Evolutionary conservation across 2,888 invertebrate genomes (phyloP).

Genomic region (Malacosoma neustria): DNA sequence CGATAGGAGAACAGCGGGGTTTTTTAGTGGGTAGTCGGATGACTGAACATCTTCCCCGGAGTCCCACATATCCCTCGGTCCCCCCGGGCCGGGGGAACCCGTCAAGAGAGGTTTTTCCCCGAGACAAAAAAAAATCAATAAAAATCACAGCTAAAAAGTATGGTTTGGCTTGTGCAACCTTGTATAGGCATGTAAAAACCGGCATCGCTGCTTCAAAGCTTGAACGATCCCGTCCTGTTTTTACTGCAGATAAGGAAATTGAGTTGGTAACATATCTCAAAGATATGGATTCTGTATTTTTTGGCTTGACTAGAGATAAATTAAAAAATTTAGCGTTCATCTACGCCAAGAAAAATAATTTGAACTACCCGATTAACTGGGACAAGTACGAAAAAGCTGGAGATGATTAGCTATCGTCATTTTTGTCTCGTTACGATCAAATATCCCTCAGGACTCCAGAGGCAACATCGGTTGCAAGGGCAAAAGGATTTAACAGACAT

Average conservation of each 20-base stretch:
- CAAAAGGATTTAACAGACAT: slow-evolving; percentile 7
- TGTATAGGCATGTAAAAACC: slow-evolving; percentile 5
- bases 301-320: not conserved
- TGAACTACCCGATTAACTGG: not conserved
- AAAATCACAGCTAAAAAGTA: slow-evolving; percentile 7
- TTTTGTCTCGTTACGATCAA: slow-evolving; percentile 6
- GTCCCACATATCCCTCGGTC: too few relatives aligned
- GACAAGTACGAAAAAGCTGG: slow-evolving; percentile 8
- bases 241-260: not conserved
- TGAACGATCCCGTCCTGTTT: not conserved
- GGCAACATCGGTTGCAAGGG: slow-evolving; percentile 9
- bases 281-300: not conserved
- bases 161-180: slow-evolving; percentile 6
- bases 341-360: not conserved
- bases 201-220: slow-evolving; percentile 1
- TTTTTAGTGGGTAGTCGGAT: too few relatives aligned
- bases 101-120: too few relatives aligned
- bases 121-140: too few relatives aligned
- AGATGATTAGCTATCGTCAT: slow-evolving; percentile 6
- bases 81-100: too few relatives aligned
- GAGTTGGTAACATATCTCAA: not conserved
- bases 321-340: not conserved
- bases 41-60: too few relatives aligned
- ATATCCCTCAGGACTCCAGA: slow-evolving; percentile 4
- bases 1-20: too few relatives aligned